Conservation (phyloP, 2,113 vertebrate species). For the Caloenas nicobarica region DNA sequence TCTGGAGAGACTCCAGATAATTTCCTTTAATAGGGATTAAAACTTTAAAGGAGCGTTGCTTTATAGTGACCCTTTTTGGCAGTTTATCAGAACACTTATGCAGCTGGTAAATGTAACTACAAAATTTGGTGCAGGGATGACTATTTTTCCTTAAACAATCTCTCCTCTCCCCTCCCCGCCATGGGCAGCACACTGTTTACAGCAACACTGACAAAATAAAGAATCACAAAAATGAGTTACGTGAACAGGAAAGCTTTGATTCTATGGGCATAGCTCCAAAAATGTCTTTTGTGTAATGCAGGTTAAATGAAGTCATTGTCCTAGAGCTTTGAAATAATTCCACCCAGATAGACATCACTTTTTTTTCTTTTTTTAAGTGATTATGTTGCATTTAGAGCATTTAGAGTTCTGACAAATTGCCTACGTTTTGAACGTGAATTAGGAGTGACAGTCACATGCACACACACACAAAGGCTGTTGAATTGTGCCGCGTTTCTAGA, state of each 20-base stretch:
- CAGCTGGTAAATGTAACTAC: constrained; percentile 52
- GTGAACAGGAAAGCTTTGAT: constrained; percentile 53
- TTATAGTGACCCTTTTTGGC: constrained; percentile 55
- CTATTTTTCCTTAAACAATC: constrained; percentile 46
- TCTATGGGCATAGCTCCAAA: constrained; percentile 40
- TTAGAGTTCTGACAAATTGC: constrained; percentile 32
- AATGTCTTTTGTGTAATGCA: constrained; percentile 29
- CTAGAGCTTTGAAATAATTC: constrained; percentile 37
- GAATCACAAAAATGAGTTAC: constrained; percentile 49
- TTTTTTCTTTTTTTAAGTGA: not conserved
- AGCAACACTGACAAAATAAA: constrained; percentile 61
- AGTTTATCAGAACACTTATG: constrained; percentile 47
- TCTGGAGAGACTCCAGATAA: constrained; percentile 65
- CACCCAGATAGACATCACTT: constrained; percentile 20
- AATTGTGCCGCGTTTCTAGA: not conserved
- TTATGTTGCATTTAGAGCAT: not conserved
- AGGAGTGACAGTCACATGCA: not conserved
- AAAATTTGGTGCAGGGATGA: constrained; percentile 35
- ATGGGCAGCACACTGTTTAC: constrained; percentile 47
- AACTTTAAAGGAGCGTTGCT: constrained; percentile 58
- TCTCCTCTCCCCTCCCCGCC: constrained; percentile 10
- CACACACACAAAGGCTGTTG: not conserved
- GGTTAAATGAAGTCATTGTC: constrained; percentile 50
- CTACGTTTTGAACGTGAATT: not conserved
- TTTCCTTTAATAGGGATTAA: constrained; percentile 61